These are phyloP conservation scores for Nylanderia fulva DNA, from an alignment of 1,140 invertebrate genomes.

Conservation along the genomic window DNA sequence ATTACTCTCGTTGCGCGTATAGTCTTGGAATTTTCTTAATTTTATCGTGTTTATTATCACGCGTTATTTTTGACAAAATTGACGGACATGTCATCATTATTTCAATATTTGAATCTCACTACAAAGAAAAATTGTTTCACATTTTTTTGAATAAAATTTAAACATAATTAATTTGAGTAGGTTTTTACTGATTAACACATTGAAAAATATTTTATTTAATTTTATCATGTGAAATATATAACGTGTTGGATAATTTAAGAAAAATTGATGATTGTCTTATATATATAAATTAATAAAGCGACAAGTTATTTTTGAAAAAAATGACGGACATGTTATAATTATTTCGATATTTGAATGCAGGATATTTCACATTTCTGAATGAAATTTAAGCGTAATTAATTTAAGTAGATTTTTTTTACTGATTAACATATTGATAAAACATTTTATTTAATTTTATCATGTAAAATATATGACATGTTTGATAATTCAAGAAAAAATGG, in stretches of 20 bases:
- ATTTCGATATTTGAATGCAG: too few species aligned
- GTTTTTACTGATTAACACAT: neutral
- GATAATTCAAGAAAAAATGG: neutral
- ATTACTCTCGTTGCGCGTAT: too few species aligned
- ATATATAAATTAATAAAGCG: neutral
- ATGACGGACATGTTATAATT: too few species aligned
- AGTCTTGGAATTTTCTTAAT: neutral
- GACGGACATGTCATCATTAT: too few species aligned
- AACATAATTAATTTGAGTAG: neutral
- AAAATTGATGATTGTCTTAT: neutral
- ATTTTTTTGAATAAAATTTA: neutral
- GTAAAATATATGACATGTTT: neutral
- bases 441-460: neutral
- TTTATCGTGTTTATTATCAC: neutral
- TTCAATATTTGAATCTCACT: neutral
- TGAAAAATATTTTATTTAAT: neutral
- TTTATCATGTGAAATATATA: neutral
- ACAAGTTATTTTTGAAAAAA: too few species aligned
- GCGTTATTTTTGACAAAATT: neutral
- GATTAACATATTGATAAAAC: neutral
- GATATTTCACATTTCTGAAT: neutral
- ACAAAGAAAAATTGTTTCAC: neutral
- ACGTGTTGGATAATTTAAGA: neutral
- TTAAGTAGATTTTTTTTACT: neutral
- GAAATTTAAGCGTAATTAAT: neutral